phyloP scores from a whole-genome alignment of 1,140 invertebrate species.

The Drosophila takahashii region DNA sequence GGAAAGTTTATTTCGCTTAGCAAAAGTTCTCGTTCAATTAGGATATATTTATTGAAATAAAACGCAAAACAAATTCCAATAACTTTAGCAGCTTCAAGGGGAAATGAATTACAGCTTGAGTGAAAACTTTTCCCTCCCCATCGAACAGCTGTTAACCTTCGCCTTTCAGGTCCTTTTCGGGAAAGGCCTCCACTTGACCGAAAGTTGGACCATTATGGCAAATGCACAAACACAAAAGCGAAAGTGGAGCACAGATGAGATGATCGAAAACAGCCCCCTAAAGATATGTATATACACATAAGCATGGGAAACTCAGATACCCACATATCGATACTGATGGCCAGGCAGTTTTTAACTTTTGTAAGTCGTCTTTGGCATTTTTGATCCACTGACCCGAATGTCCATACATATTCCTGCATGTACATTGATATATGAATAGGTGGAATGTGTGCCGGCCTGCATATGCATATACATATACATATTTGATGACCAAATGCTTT shows the following conservation, averaged over 20 bases:
- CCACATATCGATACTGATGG: slow-evolving; percentile 21
- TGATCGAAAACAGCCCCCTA: not conserved
- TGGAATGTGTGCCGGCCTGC: slow-evolving; percentile 7
- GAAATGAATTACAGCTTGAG: slow-evolving; percentile 3
- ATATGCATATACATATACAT: slow-evolving; percentile 65
- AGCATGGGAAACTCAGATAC: slow-evolving; percentile 6
- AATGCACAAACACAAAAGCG: slow-evolving; percentile 51
- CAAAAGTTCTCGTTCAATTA: not conserved
- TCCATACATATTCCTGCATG: slow-evolving; percentile 8
- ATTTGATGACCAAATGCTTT: slow-evolving; percentile 81
- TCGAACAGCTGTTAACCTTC: slow-evolving; percentile 42
- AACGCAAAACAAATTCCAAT: slow-evolving; percentile 2
- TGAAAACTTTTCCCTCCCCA: slow-evolving; percentile 16
- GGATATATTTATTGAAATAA: slow-evolving; percentile 24
- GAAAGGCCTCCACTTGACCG: slow-evolving; percentile 48
- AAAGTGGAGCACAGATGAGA: slow-evolving; percentile 57
- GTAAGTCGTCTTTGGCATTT: slow-evolving; percentile 70
- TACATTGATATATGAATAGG: slow-evolving; percentile 38
- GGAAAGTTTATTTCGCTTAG: slow-evolving; percentile 3
- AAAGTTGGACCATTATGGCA: slow-evolving; percentile 40
- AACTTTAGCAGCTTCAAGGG: not conserved
- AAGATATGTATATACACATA: not conserved
- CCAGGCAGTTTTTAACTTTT: slow-evolving; percentile 61
- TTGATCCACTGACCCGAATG: slow-evolving; percentile 76
- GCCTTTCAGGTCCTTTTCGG: slow-evolving; percentile 13